These are phyloP conservation scores for Ophonus ardosiacus DNA, from an alignment of 2,888 invertebrate genomes.

Conservation along the genomic window DNA sequence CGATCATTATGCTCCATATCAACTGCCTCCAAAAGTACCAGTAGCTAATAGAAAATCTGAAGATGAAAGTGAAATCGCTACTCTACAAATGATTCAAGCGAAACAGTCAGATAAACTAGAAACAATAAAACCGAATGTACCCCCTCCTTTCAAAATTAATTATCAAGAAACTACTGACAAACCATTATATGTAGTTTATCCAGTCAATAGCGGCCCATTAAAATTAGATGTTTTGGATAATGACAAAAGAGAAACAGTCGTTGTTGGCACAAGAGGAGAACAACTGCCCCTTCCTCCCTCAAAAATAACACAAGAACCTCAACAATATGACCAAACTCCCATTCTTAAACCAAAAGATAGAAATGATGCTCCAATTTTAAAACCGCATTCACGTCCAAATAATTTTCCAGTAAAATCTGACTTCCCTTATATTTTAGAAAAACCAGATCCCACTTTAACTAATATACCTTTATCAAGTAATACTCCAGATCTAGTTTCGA, in stretches of 20 bases:
- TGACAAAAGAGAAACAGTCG: slow-evolving; percentile 77
- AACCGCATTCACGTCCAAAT: slow-evolving; percentile 73
- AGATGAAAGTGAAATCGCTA: slow-evolving; percentile 79
- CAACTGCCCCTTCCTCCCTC: slow-evolving; percentile 75
- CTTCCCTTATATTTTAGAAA: slow-evolving; percentile 82
- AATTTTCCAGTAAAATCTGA: slow-evolving; percentile 76
- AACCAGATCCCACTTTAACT: slow-evolving; percentile 77
- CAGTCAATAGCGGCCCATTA: slow-evolving; percentile 78
- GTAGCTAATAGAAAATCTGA: slow-evolving; percentile 75
- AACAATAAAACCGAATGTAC: slow-evolving; percentile 68
- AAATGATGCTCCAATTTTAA: slow-evolving; percentile 74
- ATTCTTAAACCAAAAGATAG: slow-evolving; percentile 74
- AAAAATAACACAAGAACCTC: slow-evolving; percentile 70
- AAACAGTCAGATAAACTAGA: slow-evolving; percentile 74
- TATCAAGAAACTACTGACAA: slow-evolving; percentile 72
- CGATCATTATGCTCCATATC: slow-evolving; percentile 71
- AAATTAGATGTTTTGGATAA: slow-evolving; percentile 75
- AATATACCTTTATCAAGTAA: slow-evolving; percentile 72
- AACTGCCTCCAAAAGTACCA: slow-evolving; percentile 74
- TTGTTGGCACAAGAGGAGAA: slow-evolving; percentile 78
- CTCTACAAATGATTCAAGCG: slow-evolving; percentile 84
- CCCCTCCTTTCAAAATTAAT: slow-evolving; percentile 65
- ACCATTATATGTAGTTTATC: slow-evolving; percentile 79
- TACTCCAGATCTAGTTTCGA: slow-evolving; percentile 69
- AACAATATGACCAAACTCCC: slow-evolving; percentile 74